phyloP scores from a whole-genome alignment of 2,113 vertebrate species.

The Miniopterus natalensis region DNA sequence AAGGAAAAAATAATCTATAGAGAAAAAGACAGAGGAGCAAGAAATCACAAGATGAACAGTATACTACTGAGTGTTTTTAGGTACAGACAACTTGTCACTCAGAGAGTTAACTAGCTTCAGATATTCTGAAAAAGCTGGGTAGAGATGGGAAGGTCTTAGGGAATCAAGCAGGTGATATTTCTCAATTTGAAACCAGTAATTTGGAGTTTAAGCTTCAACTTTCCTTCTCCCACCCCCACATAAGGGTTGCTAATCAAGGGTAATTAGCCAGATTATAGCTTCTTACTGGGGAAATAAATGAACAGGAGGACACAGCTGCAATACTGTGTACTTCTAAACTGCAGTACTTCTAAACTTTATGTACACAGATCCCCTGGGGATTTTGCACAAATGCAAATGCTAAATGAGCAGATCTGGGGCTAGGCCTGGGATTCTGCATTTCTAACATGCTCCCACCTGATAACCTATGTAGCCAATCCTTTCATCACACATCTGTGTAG shows the following conservation, averaged over 20 bases:
- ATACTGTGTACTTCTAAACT: no score
- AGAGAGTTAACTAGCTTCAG: not conserved
- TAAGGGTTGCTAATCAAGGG: constrained; percentile 1
- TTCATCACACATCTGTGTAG: not conserved
- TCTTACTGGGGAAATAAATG: not conserved
- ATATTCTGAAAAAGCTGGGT: not conserved
- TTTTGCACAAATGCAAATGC: not conserved
- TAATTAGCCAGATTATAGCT: constrained; percentile 57
- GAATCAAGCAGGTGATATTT: not conserved
- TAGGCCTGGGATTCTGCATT: not conserved
- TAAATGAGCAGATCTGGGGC: not conserved
- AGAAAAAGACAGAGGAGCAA: not conserved
- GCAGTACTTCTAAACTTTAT: not conserved
- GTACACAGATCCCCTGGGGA: not conserved
- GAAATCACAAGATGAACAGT: not conserved
- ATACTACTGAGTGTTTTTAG: not conserved
- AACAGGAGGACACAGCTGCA: not conserved
- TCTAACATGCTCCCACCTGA: not conserved
- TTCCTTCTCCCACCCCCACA: not conserved
- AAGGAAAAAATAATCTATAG: not conserved
- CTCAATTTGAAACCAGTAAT: constrained; percentile 14
- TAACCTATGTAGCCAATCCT: not conserved
- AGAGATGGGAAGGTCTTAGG: not conserved
- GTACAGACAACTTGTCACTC: not conserved
- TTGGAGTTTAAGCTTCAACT: not conserved